Conservation (phyloP, 2,113 vertebrate genomes). For the Eidolon helvum region DNA sequence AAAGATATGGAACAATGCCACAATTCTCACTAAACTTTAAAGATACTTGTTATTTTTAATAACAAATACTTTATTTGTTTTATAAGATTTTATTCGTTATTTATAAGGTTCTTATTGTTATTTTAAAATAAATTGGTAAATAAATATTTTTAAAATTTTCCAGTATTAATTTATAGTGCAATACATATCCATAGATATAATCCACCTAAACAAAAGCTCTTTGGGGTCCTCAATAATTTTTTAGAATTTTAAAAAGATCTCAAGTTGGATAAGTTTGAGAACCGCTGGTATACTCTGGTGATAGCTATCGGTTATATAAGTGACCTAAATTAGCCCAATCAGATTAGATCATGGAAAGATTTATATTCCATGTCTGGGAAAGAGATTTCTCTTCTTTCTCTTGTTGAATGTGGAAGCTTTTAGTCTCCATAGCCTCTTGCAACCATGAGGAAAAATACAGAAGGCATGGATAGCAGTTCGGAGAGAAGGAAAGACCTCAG, state of each 20-base stretch:
- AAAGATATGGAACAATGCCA: neutral
- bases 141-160: neutral
- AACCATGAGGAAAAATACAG: neutral
- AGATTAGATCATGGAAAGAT: constrained; percentile 43
- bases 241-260: constrained; percentile 1
- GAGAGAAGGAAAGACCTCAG: neutral
- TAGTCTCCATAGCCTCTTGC: neutral
- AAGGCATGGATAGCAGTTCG: neutral
- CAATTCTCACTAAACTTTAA: constrained; percentile 28
- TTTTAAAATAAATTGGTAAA: constrained; percentile 4
- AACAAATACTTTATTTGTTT: neutral
- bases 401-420: neutral
- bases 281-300: neutral
- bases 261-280: neutral
- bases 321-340: constrained; percentile 10
- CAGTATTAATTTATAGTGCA: neutral
- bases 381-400: constrained; percentile 36
- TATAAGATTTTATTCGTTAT: neutral
- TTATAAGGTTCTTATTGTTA: neutral
- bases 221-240: neutral
- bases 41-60: neutral
- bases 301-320: constrained; percentile 7
- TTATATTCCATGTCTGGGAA: neutral
- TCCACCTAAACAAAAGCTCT: neutral
- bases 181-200: neutral